Percentiles rank a stretch among this genome's conserved stretches.
Evolutionary conservation across 2,113 vertebrate species (phyloP).

Genomic region (Perca schrenkii): DNA sequence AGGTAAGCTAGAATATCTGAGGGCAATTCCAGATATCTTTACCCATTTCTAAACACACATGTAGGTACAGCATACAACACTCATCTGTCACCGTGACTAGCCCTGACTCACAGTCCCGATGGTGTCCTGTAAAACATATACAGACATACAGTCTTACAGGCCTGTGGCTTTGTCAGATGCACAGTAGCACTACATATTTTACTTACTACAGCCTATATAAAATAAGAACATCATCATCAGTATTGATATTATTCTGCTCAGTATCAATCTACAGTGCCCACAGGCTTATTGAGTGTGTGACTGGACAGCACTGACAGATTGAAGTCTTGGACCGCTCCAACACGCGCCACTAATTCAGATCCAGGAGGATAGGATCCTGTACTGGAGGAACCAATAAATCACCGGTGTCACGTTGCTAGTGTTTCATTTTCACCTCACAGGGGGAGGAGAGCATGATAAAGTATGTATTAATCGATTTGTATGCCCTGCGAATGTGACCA

Average conservation of each 20-base stretch:
- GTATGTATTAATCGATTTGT: conserved; percentile 70
- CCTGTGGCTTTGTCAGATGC: not conserved
- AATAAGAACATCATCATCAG: not conserved
- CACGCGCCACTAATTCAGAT: conserved; percentile 42
- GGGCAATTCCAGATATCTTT: not conserved
- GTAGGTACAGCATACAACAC: not conserved
- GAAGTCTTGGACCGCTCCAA: conserved; percentile 20
- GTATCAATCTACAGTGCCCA: not conserved
- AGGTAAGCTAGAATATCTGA: not conserved
- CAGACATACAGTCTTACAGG: not conserved
- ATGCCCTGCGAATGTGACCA: conserved; percentile 43
- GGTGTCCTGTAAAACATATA: not conserved
- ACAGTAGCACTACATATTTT: conserved; percentile 1
- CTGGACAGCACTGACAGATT: conserved; percentile 17
- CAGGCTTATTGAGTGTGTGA: conserved; percentile 18
- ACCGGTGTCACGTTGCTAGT: conserved; percentile 60
- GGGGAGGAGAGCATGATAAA: conserved; percentile 56
- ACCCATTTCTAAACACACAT: not conserved
- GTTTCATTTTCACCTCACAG: conserved; percentile 69
- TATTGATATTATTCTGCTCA: not conserved
- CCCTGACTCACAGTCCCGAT: conserved; percentile 4
- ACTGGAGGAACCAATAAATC: conserved; percentile 68
- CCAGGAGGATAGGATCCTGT: conserved; percentile 36
- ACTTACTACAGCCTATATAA: not conserved
- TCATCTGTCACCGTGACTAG: conserved; percentile 21